phyloP scores from a whole-genome alignment of 1,140 invertebrate genomes.

The Ceratina calcarata region DNA sequence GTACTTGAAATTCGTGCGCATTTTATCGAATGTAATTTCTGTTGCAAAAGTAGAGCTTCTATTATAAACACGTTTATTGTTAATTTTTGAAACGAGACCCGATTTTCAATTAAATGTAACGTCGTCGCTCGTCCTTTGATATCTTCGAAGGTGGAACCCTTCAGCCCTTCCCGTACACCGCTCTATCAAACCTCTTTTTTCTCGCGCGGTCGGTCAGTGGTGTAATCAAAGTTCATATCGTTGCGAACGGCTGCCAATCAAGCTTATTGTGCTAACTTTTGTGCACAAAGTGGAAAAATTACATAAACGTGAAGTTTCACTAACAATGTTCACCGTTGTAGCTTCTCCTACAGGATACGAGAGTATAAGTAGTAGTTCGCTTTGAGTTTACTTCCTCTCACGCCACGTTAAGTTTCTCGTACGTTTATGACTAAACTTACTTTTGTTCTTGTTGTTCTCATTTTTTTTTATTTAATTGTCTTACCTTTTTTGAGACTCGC shows the following conservation, averaged over 20 bases:
- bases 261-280: slow-evolving; percentile 67
- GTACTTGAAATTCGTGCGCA: too few relatives aligned
- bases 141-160: slow-evolving; percentile 42
- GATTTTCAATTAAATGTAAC: neutral
- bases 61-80: slow-evolving; percentile 4
- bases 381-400: slow-evolving; percentile 56
- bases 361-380: slow-evolving; percentile 53
- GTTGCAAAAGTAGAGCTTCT: neutral
- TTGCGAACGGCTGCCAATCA: slow-evolving; percentile 66
- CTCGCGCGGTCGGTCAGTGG: slow-evolving; percentile 31
- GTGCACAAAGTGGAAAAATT: slow-evolving; percentile 65
- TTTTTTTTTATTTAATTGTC: slow-evolving; percentile 40
- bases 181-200: slow-evolving; percentile 4
- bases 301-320: slow-evolving; percentile 65
- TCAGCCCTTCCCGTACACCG: neutral
- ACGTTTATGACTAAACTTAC: slow-evolving; percentile 50
- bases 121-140: slow-evolving; percentile 26
- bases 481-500: slow-evolving; percentile 26
- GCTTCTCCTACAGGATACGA: slow-evolving; percentile 44
- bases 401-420: slow-evolving; percentile 46
- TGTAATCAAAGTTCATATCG: slow-evolving; percentile 61
- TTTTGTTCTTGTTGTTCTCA: slow-evolving; percentile 28
- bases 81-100: slow-evolving; percentile 16
- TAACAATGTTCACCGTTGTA: slow-evolving; percentile 56
- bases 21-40: too few relatives aligned